These are phyloP conservation scores for Bubo bubo DNA, from an alignment of 2,113 vertebrate genomes.

Conservation along the genomic window DNA sequence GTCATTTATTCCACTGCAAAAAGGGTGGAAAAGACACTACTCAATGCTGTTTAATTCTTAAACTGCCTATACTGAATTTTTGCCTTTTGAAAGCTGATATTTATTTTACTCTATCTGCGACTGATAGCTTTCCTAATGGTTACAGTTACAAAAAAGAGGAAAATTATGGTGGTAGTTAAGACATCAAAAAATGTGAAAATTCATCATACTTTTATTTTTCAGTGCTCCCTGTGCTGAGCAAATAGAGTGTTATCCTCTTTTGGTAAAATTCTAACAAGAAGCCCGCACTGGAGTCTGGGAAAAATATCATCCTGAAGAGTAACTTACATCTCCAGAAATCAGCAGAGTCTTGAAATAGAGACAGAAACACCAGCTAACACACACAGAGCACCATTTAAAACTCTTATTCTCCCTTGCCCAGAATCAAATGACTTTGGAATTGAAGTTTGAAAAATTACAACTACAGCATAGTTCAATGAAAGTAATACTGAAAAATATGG, in stretches of 20 bases:
- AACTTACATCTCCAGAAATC: not conserved
- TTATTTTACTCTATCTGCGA: not conserved
- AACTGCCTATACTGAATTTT: not conserved
- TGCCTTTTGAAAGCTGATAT: not conserved
- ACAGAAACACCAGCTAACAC: not conserved
- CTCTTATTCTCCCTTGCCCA: not conserved
- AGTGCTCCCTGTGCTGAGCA: not conserved
- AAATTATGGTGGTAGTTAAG: not conserved
- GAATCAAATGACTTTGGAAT: not conserved
- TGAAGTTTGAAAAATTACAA: not conserved
- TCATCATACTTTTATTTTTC: not conserved
- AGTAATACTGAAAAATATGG: not conserved
- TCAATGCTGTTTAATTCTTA: not conserved
- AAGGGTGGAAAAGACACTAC: not conserved
- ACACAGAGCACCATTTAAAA: not conserved
- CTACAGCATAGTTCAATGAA: not conserved
- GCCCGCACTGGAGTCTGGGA: not conserved
- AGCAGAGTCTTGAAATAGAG: not conserved
- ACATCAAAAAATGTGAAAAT: not conserved
- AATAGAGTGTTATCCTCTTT: not conserved
- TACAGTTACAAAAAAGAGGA: not conserved
- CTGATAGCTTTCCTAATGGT: not conserved
- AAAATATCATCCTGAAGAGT: not conserved
- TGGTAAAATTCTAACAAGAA: not conserved
- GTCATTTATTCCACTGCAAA: constrained; percentile 15